Evolutionary conservation across 92 coral and sea anemone genomes (phyloP).

Genomic region (Phenganax stokvisi): DNA sequence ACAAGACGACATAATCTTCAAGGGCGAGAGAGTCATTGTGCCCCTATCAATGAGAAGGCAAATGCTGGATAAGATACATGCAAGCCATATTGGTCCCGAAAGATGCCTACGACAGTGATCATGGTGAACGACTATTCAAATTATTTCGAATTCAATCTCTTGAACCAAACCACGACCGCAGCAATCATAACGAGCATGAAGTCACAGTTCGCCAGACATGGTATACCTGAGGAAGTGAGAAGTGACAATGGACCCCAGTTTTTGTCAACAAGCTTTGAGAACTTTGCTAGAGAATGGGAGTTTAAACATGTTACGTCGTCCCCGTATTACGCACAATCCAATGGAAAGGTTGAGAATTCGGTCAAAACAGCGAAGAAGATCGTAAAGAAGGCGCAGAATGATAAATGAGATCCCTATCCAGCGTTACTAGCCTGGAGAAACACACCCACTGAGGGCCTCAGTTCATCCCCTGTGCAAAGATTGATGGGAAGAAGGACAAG

Average conservation of each 20-base stretch:
- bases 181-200: neutral
- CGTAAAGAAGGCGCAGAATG: slow-evolving; percentile 13
- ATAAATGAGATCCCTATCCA: slow-evolving; percentile 45
- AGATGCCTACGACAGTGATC: neutral
- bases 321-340: slow-evolving; percentile 28
- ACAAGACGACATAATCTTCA: slow-evolving; percentile 2
- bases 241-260: slow-evolving; percentile 35
- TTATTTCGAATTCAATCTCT: neutral
- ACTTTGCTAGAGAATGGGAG: slow-evolving; percentile 28
- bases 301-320: slow-evolving; percentile 19
- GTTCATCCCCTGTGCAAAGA: slow-evolving; percentile 41
- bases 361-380: slow-evolving; percentile 26
- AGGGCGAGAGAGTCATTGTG: neutral
- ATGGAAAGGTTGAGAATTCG: slow-evolving; percentile 37
- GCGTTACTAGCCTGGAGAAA: slow-evolving; percentile 50
- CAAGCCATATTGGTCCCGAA: neutral
- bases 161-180: neutral
- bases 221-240: slow-evolving; percentile 31
- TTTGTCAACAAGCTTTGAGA: neutral
- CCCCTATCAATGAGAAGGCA: neutral
- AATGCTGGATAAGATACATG: neutral
- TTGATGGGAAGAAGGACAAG: slow-evolving; percentile 48
- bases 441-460: slow-evolving; percentile 44
- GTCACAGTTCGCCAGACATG: slow-evolving; percentile 31
- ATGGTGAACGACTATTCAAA: neutral